phyloP scores from a whole-genome alignment of 2,888 invertebrate genomes.

The Tipula confusa region DNA sequence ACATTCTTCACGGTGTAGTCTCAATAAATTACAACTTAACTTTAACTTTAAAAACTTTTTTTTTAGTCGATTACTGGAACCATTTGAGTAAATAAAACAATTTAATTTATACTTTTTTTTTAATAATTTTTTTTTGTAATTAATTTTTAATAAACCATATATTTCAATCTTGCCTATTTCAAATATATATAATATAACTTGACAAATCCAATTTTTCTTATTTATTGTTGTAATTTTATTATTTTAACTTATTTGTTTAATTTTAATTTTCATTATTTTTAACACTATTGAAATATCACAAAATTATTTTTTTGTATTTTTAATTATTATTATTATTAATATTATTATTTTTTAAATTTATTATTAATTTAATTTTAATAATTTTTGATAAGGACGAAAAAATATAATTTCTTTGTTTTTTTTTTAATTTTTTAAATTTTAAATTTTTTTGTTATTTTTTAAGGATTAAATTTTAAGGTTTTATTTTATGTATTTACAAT shows the following conservation, averaged over 20 bases:
- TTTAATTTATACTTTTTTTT: not conserved
- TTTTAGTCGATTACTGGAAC: no score
- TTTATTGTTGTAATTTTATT: conserved; percentile 20
- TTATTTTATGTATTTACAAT: not conserved
- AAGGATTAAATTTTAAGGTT: not conserved
- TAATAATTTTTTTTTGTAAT: conserved; percentile 8
- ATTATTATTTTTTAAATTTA: not conserved
- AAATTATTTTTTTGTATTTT: conserved; percentile 25
- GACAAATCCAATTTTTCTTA: conserved; percentile 25
- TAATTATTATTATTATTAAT: not conserved
- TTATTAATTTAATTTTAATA: not conserved
- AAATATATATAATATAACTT: conserved; percentile 25
- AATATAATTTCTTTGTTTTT: not conserved
- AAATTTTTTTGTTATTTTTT: not conserved
- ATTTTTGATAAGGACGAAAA: conserved; percentile 25
- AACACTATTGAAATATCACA: conserved; percentile 20
- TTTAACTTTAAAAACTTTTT: no score
- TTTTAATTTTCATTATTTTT: not conserved
- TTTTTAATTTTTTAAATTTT: not conserved
- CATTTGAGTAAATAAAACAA: not conserved
- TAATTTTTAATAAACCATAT: conserved; percentile 25
- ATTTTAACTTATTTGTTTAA: conserved; percentile 20
- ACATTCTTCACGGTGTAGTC: no score
- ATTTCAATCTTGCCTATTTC: conserved; percentile 20
- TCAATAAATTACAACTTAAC: no score